phyloP scores from a whole-genome alignment of 2,113 vertebrate species.

The Phocoena phocoena region DNA sequence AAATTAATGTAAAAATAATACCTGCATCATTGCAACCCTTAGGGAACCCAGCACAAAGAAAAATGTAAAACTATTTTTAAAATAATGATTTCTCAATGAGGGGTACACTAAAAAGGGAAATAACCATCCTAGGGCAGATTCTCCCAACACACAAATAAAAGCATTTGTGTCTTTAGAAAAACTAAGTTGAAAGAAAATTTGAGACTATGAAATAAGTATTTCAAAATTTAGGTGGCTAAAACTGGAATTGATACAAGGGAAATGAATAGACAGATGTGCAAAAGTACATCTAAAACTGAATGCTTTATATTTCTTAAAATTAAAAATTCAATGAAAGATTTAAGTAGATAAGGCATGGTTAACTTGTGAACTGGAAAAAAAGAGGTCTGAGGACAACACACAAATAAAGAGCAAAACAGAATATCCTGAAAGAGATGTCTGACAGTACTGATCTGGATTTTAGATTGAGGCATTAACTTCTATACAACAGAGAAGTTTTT shows the following conservation, averaged over 20 bases:
- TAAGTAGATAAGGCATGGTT: background rate
- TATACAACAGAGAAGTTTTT: background rate
- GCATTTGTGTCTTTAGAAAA: too few relatives aligned
- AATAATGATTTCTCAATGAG: background rate
- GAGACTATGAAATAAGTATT: background rate
- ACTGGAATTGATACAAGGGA: background rate
- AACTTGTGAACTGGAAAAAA: background rate
- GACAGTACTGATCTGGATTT: background rate
- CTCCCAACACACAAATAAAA: background rate
- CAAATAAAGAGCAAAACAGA: background rate
- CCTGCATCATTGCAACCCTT: background rate
- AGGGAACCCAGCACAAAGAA: background rate
- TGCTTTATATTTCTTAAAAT: background rate
- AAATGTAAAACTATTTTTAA: background rate
- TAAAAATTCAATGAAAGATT: background rate
- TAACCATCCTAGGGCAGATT: background rate
- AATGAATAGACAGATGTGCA: background rate
- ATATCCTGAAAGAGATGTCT: background rate
- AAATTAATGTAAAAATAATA: background rate
- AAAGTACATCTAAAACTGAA: background rate
- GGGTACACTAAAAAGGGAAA: background rate
- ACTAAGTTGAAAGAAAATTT: too few relatives aligned
- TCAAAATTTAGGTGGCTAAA: background rate
- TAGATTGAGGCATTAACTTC: background rate
- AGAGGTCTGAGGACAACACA: background rate